Percentiles rank a stretch among this genome's conserved stretches.
phyloP scores from a whole-genome alignment of 1,140 invertebrate species.

The Nautilus pompilius region DNA sequence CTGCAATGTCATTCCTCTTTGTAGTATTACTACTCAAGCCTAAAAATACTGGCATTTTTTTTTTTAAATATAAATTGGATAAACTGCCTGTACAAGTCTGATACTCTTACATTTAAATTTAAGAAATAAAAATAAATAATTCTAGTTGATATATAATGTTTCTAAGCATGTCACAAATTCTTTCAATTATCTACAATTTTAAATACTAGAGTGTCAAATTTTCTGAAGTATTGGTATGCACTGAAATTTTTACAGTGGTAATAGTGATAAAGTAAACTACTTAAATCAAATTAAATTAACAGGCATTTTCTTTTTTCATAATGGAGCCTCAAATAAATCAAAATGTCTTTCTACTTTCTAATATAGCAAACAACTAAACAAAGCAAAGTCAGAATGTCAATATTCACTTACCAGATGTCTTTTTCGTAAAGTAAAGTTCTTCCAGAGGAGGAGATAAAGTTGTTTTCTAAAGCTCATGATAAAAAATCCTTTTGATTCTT shows the following conservation, averaged over 20 bases:
- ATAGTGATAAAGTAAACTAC: not conserved
- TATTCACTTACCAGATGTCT: slow-evolving; percentile 63
- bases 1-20: too few relatives aligned
- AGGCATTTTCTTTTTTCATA: not conserved
- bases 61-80: too few relatives aligned
- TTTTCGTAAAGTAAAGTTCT: slow-evolving; percentile 76
- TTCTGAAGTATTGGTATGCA: too few relatives aligned
- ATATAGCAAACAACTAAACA: not conserved
- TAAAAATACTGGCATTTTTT: too few relatives aligned
- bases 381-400: not conserved
- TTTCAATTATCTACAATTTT: too few relatives aligned
- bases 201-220: too few relatives aligned
- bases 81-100: too few relatives aligned
- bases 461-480: slow-evolving; percentile 44
- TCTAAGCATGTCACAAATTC: too few relatives aligned
- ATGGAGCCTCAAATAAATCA: not conserved
- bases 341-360: not conserved
- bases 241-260: not conserved
- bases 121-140: too few relatives aligned
- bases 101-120: too few relatives aligned
- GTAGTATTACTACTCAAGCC: too few relatives aligned
- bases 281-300: not conserved
- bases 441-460: slow-evolving; percentile 73
- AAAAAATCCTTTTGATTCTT: not conserved
- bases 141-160: too few relatives aligned